phyloP scores from a whole-genome alignment of 2,113 vertebrate species.

The Pachyramphus minor region DNA sequence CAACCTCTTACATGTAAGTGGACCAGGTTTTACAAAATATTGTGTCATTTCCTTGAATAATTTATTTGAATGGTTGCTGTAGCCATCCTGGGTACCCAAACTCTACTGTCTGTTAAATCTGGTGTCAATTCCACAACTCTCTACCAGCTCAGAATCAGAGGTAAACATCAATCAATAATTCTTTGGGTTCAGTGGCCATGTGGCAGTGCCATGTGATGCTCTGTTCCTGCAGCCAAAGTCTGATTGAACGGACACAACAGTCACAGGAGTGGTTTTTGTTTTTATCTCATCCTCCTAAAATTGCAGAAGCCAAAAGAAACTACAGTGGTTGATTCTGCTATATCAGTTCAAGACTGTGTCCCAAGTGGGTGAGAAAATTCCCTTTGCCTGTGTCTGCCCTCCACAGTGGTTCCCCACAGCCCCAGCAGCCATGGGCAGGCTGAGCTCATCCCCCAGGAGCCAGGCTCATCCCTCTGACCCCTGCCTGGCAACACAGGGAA shows the following conservation, averaged over 20 bases:
- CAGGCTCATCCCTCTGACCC: background rate
- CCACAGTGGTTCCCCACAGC: accelerated
- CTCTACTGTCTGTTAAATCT: background rate
- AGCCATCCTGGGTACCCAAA: background rate
- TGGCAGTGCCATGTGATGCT: background rate
- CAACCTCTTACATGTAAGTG: background rate
- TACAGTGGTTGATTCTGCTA: background rate
- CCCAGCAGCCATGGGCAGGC: background rate
- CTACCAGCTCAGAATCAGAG: background rate
- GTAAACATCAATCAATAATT: background rate
- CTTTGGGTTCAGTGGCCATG: background rate
- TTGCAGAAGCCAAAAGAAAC: background rate
- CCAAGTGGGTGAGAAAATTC: background rate
- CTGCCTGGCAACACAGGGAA: accelerated
- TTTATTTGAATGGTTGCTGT: background rate
- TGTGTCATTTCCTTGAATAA: background rate
- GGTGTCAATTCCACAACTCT: background rate
- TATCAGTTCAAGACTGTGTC: background rate
- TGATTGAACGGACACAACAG: background rate
- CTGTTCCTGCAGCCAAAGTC: background rate
- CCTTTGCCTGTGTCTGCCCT: background rate
- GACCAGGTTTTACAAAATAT: background rate
- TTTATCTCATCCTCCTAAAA: background rate
- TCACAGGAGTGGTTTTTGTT: background rate
- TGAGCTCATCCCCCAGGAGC: background rate